Evolutionary conservation across 2,888 invertebrate species (phyloP), one percentile per base, ranked within the genome.

Genomic region (Mechanitis messenoides): DNA sequence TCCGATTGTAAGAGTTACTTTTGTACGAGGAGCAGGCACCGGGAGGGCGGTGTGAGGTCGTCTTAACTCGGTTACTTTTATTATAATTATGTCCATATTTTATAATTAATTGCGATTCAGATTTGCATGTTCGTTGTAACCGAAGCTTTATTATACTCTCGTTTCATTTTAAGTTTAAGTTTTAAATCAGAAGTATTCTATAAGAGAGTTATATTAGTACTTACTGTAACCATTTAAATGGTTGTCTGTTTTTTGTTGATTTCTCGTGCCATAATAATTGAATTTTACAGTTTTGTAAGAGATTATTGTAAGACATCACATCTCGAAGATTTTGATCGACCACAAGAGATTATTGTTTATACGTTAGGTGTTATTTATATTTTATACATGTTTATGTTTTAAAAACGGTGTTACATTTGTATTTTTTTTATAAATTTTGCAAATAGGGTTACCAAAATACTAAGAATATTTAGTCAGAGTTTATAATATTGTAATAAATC

Each of bases 201-300:
- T 42, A 42, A 35, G 35, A 35, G 35, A 35, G 35, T 35, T 35
- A 35, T 35, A 6, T 5, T 3, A 35, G 42, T 42, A 42, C 42
- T 42, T 42, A 42, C 42, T 42, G 42, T 42, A 42, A 7, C 9
- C 11, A 42, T 7, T 42, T 11, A 42, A 42, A 6, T 6, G 42
- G 9, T 42, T 11, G 42, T 9, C 42, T 42, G 42, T 42, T 42
- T 42, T 42, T 31, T 50, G 50, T 50, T 31, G 50, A 53, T 54
- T 55, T 59, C 35, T 54, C 35, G 59, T 59, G 59, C 59, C 59
- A 59, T 59, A 59, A 59, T 46, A 59, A 35, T 28, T 33, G 54
- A 54, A 33, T 53, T 33, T 54, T 42, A 45, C 45, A 54, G 45
- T 46, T 35, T 59, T 59, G 11, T 31, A 50, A 31, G 50, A 50